Conservation (phyloP, 2,888 invertebrate species). For the Pegoplata infirma region DNA sequence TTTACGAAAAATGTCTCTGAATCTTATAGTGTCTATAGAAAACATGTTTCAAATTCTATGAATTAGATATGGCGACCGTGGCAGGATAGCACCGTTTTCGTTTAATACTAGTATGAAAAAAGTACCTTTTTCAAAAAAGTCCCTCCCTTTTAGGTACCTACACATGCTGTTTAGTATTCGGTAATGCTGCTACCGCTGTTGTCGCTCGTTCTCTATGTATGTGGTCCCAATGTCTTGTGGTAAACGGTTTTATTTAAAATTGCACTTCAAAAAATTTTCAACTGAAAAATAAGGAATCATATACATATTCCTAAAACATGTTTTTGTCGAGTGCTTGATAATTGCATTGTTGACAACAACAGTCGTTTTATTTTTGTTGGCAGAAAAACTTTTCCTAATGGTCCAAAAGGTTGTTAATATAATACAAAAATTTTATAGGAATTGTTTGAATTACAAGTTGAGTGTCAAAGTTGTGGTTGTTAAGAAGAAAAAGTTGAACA, state of each 20-base stretch:
- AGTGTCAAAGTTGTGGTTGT: background rate
- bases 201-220: conserved; percentile 10
- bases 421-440: conserved; percentile 31
- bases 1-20: too few species aligned
- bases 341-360: conserved; percentile 59
- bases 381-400: conserved; percentile 46
- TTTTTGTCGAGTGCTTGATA: conserved; percentile 36
- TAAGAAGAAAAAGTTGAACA: background rate
- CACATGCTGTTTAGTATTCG: conserved; percentile 11
- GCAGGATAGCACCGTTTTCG: too few species aligned
- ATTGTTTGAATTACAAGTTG: too few species aligned
- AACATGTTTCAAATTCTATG: too few species aligned
- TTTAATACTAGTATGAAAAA: too few species aligned
- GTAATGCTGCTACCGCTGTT: background rate
- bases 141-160: background rate
- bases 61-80: too few species aligned
- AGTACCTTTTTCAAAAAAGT: too few species aligned
- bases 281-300: too few species aligned
- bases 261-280: conserved; percentile 47
- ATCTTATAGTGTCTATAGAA: too few species aligned
- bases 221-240: conserved; percentile 47
- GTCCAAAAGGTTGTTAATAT: conserved; percentile 50
- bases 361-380: conserved; percentile 52
- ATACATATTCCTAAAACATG: conserved; percentile 22
- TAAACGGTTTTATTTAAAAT: conserved; percentile 50